Evolutionary conservation across 2,113 vertebrate species (phyloP).

Genomic region (Macrotis lagotis): DNA sequence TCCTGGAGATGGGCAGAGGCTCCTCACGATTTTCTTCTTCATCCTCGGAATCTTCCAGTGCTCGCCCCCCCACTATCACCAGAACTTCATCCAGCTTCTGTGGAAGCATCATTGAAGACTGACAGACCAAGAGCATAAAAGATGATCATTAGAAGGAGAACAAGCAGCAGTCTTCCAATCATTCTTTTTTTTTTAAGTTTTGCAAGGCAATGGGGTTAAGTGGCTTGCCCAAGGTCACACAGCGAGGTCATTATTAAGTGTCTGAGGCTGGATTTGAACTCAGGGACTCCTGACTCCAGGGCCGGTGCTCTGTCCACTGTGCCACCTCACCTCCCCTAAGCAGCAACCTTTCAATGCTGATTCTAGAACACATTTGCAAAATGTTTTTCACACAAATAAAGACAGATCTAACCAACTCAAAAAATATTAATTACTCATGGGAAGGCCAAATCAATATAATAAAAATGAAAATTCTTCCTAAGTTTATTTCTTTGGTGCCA

Average conservation of each 20-base stretch:
- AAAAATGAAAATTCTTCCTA: not conserved
- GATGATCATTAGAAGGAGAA: slow-evolving; percentile 1
- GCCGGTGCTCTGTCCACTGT: too few relatives aligned
- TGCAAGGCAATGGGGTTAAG: too few relatives aligned
- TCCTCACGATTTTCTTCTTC: slow-evolving; percentile 81
- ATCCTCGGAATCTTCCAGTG: slow-evolving; percentile 89
- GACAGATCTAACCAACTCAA: not conserved
- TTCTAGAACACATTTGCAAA: not conserved
- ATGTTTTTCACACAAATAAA: not conserved
- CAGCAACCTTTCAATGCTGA: not conserved
- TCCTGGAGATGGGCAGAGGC: slow-evolving; percentile 76
- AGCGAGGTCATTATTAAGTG: too few relatives aligned
- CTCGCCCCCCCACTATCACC: slow-evolving; percentile 91
- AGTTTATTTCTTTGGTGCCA: not conserved
- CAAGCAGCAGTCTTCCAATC: not conserved
- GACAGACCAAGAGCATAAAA: slow-evolving; percentile 26
- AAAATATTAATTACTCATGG: not conserved
- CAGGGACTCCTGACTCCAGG: too few relatives aligned
- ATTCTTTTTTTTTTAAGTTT: too few relatives aligned
- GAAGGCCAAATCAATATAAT: not conserved
- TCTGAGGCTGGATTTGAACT: too few relatives aligned
- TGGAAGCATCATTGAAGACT: slow-evolving; percentile 63
- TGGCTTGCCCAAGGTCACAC: too few relatives aligned
- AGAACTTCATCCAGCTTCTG: slow-evolving; percentile 93
- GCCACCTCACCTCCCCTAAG: too few relatives aligned